Conservation (phyloP, 2,113 vertebrate genomes). For the Platanista minor region DNA sequence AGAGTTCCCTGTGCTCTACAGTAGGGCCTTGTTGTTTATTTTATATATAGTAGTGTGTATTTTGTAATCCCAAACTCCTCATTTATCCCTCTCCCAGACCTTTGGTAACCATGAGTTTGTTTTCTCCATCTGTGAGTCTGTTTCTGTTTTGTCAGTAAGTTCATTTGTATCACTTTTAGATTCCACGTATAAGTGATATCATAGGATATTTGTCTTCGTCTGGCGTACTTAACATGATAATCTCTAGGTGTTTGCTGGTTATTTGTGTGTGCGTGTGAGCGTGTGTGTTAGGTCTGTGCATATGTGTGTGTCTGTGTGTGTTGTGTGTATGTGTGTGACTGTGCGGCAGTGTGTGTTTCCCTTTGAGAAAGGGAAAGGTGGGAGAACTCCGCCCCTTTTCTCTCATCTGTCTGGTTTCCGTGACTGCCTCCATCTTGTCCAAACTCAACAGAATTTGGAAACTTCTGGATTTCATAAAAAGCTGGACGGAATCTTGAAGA, state of each 20-base stretch:
- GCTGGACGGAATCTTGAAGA: fast-evolving
- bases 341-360: no score
- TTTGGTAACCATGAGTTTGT: not conserved
- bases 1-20: not conserved
- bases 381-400: not conserved
- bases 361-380: fast-evolving
- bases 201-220: not conserved
- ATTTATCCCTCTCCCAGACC: not conserved
- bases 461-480: not conserved
- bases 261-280: not conserved
- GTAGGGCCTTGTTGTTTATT: not conserved
- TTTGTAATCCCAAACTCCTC: not conserved
- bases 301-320: not conserved
- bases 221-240: not conserved
- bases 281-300: not conserved
- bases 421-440: fast-evolving
- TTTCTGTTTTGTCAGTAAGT: not conserved
- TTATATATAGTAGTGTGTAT: no score
- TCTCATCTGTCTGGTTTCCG: not conserved
- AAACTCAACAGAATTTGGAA: not conserved
- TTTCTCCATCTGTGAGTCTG: not conserved
- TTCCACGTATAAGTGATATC: not conserved
- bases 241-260: not conserved
- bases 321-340: not conserved
- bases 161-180: not conserved